Conservation (phyloP, 2,888 invertebrate species). For the Leptopilina myrica region DNA sequence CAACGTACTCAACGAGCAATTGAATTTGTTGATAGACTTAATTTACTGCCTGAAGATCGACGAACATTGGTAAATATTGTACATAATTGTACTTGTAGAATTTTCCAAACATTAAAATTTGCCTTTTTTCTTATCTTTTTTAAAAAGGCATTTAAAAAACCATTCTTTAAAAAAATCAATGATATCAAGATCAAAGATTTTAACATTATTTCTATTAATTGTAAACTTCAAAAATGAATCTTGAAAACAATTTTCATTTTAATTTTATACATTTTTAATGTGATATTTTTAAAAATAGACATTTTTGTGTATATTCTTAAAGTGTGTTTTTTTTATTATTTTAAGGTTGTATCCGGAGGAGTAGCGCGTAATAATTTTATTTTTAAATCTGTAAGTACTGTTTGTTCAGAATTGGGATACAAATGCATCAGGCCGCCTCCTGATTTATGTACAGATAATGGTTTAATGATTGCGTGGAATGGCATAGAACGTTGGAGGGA, state of each 20-base stretch:
- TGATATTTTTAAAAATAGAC: conserved; percentile 6
- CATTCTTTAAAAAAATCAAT: too few relatives aligned
- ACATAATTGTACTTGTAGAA: too few relatives aligned
- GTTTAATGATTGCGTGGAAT: conserved; percentile 99
- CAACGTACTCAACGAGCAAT: conserved; percentile 91
- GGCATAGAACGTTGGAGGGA: conserved; percentile 87
- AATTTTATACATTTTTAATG: too few relatives aligned
- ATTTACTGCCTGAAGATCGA: conserved; percentile 80
- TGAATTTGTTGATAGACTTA: conserved; percentile 81
- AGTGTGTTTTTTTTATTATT: conserved; percentile 40
- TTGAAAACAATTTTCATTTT: too few relatives aligned
- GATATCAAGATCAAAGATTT: too few relatives aligned
- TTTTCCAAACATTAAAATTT: too few relatives aligned
- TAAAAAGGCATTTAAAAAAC: too few relatives aligned
- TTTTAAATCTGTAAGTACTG: conserved; percentile 81
- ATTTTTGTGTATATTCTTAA: neutral
- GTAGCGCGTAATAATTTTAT: conserved; percentile 96
- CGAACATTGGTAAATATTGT: conserved; percentile 82
- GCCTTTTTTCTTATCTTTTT: too few relatives aligned
- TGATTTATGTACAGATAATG: conserved; percentile 96
- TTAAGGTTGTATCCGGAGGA: conserved; percentile 93
- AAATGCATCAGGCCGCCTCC: conserved; percentile 87
- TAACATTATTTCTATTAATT: too few relatives aligned
- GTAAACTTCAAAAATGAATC: too few relatives aligned
- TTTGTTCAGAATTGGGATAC: conserved; percentile 83